Base-by-base conservation (phyloP, 30 jellyfish, hydroid and myxozoan genomes). In the Calvadosia cruxmelitensis region DNA sequence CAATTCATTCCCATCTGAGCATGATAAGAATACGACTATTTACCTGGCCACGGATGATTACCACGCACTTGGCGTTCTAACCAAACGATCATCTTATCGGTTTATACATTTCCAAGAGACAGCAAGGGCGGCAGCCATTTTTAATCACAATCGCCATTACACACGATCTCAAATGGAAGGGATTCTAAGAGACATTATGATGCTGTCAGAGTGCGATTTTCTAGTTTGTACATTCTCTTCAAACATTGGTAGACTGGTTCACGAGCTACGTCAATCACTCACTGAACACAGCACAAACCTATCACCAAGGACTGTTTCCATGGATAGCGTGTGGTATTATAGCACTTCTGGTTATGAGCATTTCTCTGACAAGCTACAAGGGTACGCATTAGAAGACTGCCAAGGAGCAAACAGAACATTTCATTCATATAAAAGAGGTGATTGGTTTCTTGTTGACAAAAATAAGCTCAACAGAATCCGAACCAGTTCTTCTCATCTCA, bases 211-310 rank as follows among this genome's bases (percentile, higher is more conserved):
- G 32, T 32, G 68, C 34, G 76, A 67, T 67, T 35, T 26, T 10
- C 29, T 49, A 29, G 35, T 67, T 2, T 36, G 31, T 27, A 67
- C 76, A 35, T 67, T 67, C 76, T 26, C 57, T 0, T 67, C 76
- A 3, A 67, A 67, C 1, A 35, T 67, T 67, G 76, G 76, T 31
- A 36, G 76, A 20, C 64, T 67, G 24, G 23, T 67, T 5, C 35
- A 49, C 32, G 76, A 67, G 34, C 23, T 67, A 42, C 31, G 35
- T 10, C n/a, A n/a, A n/a, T n/a, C n/a, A n/a, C n/a, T n/a, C n/a
- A n/a, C n/a, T n/a, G n/a, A n/a, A n/a, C 57, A 42, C 20, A 42
- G 10, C 20, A 42, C 20, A 20, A 10, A 10, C 10, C 15, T 10
- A 5, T 5, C 15, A 42, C 10, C 10, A 20, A 20, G 10, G 57